These are phyloP conservation scores for Drosophila sulfurigaster DNA, from an alignment of 1,140 invertebrate species.

Conservation along the genomic window DNA sequence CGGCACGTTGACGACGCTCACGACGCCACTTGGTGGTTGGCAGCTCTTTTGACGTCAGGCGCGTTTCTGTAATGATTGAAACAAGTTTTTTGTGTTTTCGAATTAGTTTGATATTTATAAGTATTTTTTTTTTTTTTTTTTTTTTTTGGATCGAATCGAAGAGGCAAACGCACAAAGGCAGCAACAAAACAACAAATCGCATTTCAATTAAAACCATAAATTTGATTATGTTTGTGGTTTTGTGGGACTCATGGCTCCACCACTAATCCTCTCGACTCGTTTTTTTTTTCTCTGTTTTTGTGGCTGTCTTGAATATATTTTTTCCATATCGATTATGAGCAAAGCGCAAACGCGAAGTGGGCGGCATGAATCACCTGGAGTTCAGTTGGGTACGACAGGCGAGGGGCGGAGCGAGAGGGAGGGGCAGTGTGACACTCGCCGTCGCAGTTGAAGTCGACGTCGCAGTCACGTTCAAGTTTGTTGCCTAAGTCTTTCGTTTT, in stretches of 20 bases:
- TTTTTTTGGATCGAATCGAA: neutral
- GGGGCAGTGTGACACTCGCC: neutral
- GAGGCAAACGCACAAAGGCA: neutral
- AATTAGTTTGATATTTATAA: slow-evolving; percentile 12
- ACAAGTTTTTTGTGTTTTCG: slow-evolving; percentile 37
- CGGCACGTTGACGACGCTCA: slow-evolving; percentile 86
- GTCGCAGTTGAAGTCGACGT: neutral
- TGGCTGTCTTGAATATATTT: slow-evolving; percentile 36
- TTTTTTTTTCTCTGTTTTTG: slow-evolving; percentile 33
- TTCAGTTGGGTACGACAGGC: slow-evolving; percentile 16
- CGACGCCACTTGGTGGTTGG: slow-evolving; percentile 88
- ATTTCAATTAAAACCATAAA: slow-evolving; percentile 68
- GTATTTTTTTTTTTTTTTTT: neutral
- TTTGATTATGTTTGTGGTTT: slow-evolving; percentile 41
- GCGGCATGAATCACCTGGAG: slow-evolving; percentile 73
- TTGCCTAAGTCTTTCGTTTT: slow-evolving; percentile 81
- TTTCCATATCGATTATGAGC: slow-evolving; percentile 68
- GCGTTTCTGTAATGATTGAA: slow-evolving; percentile 71
- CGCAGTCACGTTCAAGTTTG: slow-evolving; percentile 64
- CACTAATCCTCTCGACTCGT: slow-evolving; percentile 37
- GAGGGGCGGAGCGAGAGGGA: neutral
- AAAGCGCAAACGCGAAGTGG: slow-evolving; percentile 42
- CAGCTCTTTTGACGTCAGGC: slow-evolving; percentile 86
- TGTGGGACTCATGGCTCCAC: slow-evolving; percentile 4
- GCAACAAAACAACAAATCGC: slow-evolving; percentile 32